Evolutionary conservation across 1,140 invertebrate species (phyloP), one percentile per base, ranked within the genome.

Genomic region (Holcopasites calliopsidis): DNA sequence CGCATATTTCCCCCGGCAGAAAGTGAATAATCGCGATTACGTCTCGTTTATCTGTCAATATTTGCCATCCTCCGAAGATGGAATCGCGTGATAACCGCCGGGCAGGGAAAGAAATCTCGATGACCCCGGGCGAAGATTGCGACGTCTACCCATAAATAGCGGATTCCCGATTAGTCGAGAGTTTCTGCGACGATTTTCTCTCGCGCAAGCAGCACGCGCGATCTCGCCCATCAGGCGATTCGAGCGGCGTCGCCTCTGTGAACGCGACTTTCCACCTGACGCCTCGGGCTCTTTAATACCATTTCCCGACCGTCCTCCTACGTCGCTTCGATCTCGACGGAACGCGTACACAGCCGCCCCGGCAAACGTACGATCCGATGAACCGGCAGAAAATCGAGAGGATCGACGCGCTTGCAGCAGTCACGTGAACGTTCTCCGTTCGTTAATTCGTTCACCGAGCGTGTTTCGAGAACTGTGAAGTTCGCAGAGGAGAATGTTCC

Each of bases 201-300:
- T n/a, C 16, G 8, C 44, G 44, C n/a, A n/a, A n/a, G n/a, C n/a
- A 47, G 44, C 44, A 47, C 44, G 44, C 44, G n/a, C 44, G n/a
- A n/a, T n/a, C n/a, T n/a, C n/a, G n/a, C n/a, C n/a, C n/a, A n/a
- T n/a, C n/a, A 3, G 10, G 18, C 33, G 55, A 71, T 71, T 49
- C 44, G 55, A 60, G 26, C 42, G n/a, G 18, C 23, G 35, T 50
- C 40, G 65, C 26, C 31, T 55, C 28, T 55, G 42, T 44, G 55
- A 47, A 49, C 55, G 68, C 58, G 58, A 49, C 40, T 47, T 60
- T 47, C 55, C 31, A 49, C 44, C 18, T 21, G 16, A 28, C 57
- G 55, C 55, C 33, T 26, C 57, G 18, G 57, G 55, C 57, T 13
- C 33, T 71, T 62, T 50, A 62, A 71, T 62, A 61, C 57, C 69